Conservation (phyloP, 2,113 vertebrate species). For the Platysternon megacephalum region DNA sequence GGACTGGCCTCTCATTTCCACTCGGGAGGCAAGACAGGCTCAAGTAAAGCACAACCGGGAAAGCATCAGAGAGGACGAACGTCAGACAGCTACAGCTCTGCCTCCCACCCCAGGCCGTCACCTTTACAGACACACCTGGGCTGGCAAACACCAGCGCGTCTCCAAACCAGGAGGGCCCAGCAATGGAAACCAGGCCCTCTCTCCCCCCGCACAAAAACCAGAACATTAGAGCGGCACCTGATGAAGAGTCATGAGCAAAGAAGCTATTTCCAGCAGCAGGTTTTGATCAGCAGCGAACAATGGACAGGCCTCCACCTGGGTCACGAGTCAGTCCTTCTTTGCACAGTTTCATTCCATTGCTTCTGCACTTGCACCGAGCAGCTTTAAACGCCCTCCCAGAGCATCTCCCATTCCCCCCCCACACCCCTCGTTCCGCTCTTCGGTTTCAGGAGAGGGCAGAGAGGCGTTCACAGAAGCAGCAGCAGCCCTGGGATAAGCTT, state of each 20-base stretch:
- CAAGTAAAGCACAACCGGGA: neutral
- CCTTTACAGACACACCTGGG: neutral
- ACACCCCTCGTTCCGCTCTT: neutral
- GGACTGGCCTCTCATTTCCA: neutral
- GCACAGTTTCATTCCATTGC: neutral
- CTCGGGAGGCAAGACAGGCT: neutral
- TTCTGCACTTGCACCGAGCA: neutral
- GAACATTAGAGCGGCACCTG: neutral
- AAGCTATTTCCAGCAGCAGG: neutral
- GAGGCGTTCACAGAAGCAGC: neutral
- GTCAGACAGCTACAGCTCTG: neutral
- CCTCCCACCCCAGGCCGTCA: neutral
- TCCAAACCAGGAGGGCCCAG: too few relatives aligned
- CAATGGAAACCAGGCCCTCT: neutral
- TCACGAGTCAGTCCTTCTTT: neutral
- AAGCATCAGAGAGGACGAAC: neutral
- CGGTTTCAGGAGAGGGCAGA: neutral
- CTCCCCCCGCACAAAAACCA: neutral
- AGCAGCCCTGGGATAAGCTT: neutral
- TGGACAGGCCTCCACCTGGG: neutral
- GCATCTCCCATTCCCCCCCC: neutral
- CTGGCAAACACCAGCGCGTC: neutral
- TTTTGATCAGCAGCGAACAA: neutral
- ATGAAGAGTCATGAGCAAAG: neutral
- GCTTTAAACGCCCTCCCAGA: neutral